Evolutionary conservation across 2,113 vertebrate species (phyloP).

Genomic region (Notechis scutatus): DNA sequence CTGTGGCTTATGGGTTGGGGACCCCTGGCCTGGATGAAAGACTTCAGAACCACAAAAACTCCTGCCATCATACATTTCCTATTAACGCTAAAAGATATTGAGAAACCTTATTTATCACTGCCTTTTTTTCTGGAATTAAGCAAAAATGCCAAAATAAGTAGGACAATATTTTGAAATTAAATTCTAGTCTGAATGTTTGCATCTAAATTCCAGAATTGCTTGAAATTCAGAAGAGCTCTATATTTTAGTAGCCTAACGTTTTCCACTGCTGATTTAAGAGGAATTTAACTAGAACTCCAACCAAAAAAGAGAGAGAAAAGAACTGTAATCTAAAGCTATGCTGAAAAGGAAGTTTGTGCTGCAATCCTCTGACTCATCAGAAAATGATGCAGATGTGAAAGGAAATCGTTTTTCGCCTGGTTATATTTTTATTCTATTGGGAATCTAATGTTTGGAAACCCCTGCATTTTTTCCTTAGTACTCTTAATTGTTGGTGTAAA

Average conservation of each 20-base stretch:
- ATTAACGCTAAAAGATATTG: background rate
- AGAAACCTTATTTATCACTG: background rate
- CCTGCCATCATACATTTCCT: background rate
- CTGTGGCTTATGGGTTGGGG: background rate
- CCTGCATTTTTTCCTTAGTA: conserved; percentile 46
- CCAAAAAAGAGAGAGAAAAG: conserved; percentile 19
- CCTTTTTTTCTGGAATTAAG: background rate
- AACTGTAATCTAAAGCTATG: conserved; percentile 62
- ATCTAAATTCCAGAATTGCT: background rate
- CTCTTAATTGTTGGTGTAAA: conserved; percentile 50
- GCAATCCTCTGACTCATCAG: conserved; percentile 61
- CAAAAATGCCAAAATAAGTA: background rate
- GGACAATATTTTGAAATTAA: background rate
- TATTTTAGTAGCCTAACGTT: conserved; percentile 30
- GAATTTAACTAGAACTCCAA: conserved; percentile 54
- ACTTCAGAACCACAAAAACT: background rate
- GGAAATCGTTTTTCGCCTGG: conserved; percentile 60
- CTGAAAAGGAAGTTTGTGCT: conserved; percentile 52
- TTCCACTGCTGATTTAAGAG: conserved; percentile 55
- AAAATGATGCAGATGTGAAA: conserved; percentile 65
- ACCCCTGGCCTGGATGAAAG: background rate
- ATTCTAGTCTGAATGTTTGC: background rate
- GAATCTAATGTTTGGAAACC: conserved; percentile 66
- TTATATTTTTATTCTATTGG: conserved; percentile 64
- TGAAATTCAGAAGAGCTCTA: background rate